Base-by-base conservation (phyloP, 2,797 vertebrate species). In the Kryptolebias ocellatus region DNA sequence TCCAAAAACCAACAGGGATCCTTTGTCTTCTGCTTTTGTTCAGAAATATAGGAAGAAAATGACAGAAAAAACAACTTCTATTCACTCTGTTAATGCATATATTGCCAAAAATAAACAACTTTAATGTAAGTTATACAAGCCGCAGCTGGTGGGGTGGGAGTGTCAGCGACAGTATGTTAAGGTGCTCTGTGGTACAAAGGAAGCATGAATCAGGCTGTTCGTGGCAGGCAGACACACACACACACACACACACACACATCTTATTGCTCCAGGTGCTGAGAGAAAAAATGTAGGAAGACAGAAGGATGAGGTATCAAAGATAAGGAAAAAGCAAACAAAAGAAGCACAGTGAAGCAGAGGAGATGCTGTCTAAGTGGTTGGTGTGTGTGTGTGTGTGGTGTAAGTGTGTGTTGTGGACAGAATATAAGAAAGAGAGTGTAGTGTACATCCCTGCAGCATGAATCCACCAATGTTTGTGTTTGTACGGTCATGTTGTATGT, bases 161-260 rank as follows among this genome's bases (percentile, higher is more conserved):
- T 65, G 74, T 75, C 70, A 51, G 34, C 63, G 83, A 79, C 39
- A 52, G 69, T 50, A 54, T 65, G 67, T 53, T 46, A 68, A 64
- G 53, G 67, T 53, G 67, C 53, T 64, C 50, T 52, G 68, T 53
- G 37, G 61, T 53, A 67, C 74, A 68, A 49, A 79, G 80, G 72
- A 60, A 73, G 60, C 4, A 75, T 80, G 70, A 63, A 89, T 81
- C 83, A 77, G 74, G 28, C 76, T 61, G 60, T 79, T 66, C 60
- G 63, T 53, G 67, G 70, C 60, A 74, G 53, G 78, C 53, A 31
- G 59, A 66, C 45, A 49, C 42, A 54, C 20, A 47, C 49, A 67
- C 57, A 69, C 18, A 44, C 67, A 58, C 49, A 61, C 67, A 58
- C 34, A 61, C 53, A 62, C 34, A 66, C 53, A 72, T 6, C n/a